Percentiles rank a stretch among this genome's conserved stretches.
Evolutionary conservation across 2,888 invertebrate species (phyloP).

Genomic region (Salpingus planirostris): DNA sequence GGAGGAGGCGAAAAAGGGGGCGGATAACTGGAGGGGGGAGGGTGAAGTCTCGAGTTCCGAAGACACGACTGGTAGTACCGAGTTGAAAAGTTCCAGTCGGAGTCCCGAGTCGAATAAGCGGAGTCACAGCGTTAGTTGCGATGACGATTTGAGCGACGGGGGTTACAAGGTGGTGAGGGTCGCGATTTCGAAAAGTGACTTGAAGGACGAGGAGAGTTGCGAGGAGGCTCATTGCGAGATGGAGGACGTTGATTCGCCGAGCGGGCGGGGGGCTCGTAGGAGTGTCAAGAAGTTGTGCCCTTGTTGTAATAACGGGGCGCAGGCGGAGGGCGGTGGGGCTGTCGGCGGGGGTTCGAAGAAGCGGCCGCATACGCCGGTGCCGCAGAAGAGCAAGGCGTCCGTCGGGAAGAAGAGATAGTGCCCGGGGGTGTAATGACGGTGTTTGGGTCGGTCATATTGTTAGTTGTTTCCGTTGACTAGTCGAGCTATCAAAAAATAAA

Average conservation of each 20-base stretch:
- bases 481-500: constrained; percentile 26
- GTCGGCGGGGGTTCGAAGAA: too few species aligned
- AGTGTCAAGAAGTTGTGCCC: constrained; percentile 37
- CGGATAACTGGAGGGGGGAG: constrained; percentile 16
- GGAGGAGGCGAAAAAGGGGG: constrained; percentile 16
- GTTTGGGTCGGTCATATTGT: too few species aligned
- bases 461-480: constrained; percentile 27
- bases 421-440: too few species aligned
- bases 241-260: constrained; percentile 28
- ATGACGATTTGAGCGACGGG: constrained; percentile 21
- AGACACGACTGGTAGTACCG: constrained; percentile 34
- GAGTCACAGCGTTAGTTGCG: constrained; percentile 20
- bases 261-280: constrained; percentile 35
- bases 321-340: constrained; percentile 15
- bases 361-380: constrained; percentile 32
- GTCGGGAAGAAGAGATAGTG: constrained; percentile 41
- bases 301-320: constrained; percentile 37
- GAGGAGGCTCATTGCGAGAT: constrained; percentile 29
- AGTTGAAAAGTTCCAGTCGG: constrained; percentile 24
- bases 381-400: constrained; percentile 40
- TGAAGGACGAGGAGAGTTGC: constrained; percentile 29
- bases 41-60: constrained; percentile 36
- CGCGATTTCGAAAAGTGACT: constrained; percentile 30
- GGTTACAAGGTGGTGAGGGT: constrained; percentile 31
- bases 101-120: constrained; percentile 22